Evolutionary conservation across 2,888 invertebrate species (phyloP).

Genomic region (Uloborus plumipes): DNA sequence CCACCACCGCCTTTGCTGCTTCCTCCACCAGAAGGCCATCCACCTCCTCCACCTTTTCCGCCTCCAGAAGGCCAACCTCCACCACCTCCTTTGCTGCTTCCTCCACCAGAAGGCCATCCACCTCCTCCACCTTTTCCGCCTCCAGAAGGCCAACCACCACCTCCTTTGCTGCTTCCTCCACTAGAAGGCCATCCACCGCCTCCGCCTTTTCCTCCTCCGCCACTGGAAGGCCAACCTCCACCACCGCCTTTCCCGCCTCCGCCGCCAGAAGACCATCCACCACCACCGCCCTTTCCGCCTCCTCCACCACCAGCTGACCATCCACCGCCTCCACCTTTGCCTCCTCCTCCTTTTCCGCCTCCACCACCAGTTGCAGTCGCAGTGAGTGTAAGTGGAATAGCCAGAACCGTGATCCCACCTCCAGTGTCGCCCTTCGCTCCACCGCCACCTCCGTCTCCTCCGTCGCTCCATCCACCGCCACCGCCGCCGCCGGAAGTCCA

Average conservation of each 20-base stretch:
- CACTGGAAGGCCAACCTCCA: constrained; percentile 4
- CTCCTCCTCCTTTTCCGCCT: constrained; percentile 23
- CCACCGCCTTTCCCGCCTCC: constrained; percentile 16
- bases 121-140: constrained; percentile 7
- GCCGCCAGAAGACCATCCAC: background rate
- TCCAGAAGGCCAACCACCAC: background rate
- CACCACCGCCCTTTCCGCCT: constrained; percentile 15
- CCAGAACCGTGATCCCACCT: constrained; percentile 56
- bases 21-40: constrained; percentile 2
- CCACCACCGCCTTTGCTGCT: constrained; percentile 23
- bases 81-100: constrained; percentile 15
- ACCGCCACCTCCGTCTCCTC: constrained; percentile 32
- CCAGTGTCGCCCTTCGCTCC: constrained; percentile 53
- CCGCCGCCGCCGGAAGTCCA: constrained; percentile 30
- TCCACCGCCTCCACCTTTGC: constrained; percentile 47
- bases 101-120: too few species aligned
- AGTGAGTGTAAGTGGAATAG: constrained; percentile 47
- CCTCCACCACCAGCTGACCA: constrained; percentile 37
- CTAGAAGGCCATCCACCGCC: constrained; percentile 9
- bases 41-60: constrained; percentile 31
- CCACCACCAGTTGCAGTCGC: constrained; percentile 28
- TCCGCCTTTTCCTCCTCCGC: constrained; percentile 29
- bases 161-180: constrained; percentile 9
- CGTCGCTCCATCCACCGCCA: constrained; percentile 26
- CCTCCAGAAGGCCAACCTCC: too few species aligned